phyloP scores from a whole-genome alignment of 1,140 invertebrate species.

The Drosophila insularis region DNA sequence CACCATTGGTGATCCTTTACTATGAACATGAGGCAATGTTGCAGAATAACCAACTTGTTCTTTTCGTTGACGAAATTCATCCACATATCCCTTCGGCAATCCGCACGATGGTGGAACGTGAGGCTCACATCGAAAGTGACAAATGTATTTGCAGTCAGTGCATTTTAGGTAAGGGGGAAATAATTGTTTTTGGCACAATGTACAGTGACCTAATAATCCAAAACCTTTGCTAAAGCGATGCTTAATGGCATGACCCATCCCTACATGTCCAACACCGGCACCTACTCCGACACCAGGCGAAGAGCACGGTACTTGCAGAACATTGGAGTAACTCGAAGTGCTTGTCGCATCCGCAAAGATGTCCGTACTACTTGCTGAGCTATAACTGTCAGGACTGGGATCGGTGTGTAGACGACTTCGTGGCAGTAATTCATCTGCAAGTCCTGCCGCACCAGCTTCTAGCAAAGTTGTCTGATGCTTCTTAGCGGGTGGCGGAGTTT shows the following conservation, averaged over 20 bases:
- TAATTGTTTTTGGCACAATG: slow-evolving; percentile 95
- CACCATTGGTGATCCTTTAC: slow-evolving; percentile 83
- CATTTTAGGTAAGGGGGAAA: slow-evolving; percentile 93
- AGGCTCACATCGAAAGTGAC: slow-evolving; percentile 92
- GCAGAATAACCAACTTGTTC: slow-evolving; percentile 84
- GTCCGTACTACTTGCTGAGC: slow-evolving; percentile 83
- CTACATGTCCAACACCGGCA: slow-evolving; percentile 86
- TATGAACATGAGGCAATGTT: slow-evolving; percentile 37
- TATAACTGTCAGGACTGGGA: slow-evolving; percentile 84
- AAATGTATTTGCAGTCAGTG: slow-evolving; percentile 98
- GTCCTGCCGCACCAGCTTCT: slow-evolving; percentile 40
- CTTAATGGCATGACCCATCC: slow-evolving; percentile 95
- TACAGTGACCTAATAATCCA: slow-evolving; percentile 94
- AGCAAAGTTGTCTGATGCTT: slow-evolving; percentile 85
- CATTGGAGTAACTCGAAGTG: slow-evolving; percentile 57
- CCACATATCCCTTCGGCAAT: slow-evolving; percentile 91
- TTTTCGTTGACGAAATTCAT: slow-evolving; percentile 87
- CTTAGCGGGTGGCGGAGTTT: slow-evolving; percentile 89
- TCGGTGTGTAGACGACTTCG: slow-evolving; percentile 88
- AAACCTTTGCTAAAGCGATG: slow-evolving; percentile 95
- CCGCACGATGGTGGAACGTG: slow-evolving; percentile 96
- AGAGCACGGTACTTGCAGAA: slow-evolving; percentile 88
- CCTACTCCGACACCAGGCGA: slow-evolving; percentile 79
- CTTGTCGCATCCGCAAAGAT: slow-evolving; percentile 79
- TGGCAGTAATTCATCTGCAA: slow-evolving; percentile 33